phyloP scores from a whole-genome alignment of 2,888 invertebrate genomes.

The Teleogryllus oceanicus region DNA sequence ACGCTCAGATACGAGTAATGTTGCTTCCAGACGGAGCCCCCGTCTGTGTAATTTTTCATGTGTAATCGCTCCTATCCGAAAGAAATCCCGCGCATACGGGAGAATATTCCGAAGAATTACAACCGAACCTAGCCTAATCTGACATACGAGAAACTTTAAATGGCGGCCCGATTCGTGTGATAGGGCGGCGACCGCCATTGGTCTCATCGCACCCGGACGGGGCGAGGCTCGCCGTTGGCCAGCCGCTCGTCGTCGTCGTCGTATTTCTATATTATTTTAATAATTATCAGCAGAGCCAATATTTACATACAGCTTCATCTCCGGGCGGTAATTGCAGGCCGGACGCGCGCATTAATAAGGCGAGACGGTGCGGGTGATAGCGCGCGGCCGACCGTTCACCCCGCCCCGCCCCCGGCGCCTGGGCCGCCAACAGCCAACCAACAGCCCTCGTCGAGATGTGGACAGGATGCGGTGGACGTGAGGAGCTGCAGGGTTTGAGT shows the following conservation, averaged over 20 bases:
- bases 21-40: neutral
- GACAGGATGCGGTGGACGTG: no score
- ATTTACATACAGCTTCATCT: slow-evolving; percentile 18
- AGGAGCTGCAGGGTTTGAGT: no score
- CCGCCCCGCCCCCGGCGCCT: no score
- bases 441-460: no score
- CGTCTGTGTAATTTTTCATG: neutral
- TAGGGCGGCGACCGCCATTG: neutral
- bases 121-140: slow-evolving; percentile 18
- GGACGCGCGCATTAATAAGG: no score
- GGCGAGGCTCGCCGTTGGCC: neutral
- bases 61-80: neutral
- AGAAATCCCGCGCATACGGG: neutral
- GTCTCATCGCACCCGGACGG: neutral
- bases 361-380: no score
- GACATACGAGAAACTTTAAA: slow-evolving; percentile 18
- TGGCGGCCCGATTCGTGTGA: neutral
- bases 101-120: slow-evolving; percentile 18
- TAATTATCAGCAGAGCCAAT: slow-evolving; percentile 18
- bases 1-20: neutral
- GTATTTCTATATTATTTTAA: neutral
- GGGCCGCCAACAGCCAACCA: no score
- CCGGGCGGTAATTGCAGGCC: neutral
- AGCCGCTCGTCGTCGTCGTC: neutral
- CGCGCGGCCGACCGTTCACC: no score